A percentile compares a stretch with the other conserved stretches of the same genome.
Evolutionary conservation across 2,888 invertebrate genomes (phyloP).

Genomic region (Emesis furor): DNA sequence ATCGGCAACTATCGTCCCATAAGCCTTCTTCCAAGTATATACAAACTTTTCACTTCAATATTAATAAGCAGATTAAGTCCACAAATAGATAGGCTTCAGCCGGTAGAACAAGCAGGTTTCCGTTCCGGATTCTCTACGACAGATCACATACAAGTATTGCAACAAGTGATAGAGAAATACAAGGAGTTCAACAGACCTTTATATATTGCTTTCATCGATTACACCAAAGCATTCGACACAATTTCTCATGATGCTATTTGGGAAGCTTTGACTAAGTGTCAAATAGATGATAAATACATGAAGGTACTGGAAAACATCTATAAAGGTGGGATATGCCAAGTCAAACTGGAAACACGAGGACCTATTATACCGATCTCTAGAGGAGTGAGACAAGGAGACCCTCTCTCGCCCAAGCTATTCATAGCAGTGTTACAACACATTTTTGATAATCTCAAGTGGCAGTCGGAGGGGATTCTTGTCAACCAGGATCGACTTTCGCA

Average conservation of each 20-base stretch:
- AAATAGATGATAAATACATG: constrained; percentile 26
- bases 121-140: constrained; percentile 32
- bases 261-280: constrained; percentile 38
- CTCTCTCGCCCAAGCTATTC: too few species aligned
- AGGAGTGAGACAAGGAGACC: too few species aligned
- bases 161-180: constrained; percentile 34
- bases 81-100: constrained; percentile 30
- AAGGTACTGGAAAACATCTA: constrained; percentile 22
- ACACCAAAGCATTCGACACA: constrained; percentile 26
- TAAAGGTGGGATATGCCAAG: too few species aligned
- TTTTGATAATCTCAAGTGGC: too few species aligned
- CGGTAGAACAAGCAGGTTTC: constrained; percentile 30
- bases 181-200: constrained; percentile 18
- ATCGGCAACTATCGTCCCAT: constrained; percentile 49
- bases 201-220: too few species aligned
- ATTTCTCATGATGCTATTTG: constrained; percentile 39
- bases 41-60: constrained; percentile 42
- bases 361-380: too few species aligned
- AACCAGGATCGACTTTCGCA: not conserved
- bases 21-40: constrained; percentile 41
- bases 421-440: too few species aligned
- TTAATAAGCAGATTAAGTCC: constrained; percentile 19
- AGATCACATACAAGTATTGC: constrained; percentile 34
- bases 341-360: too few species aligned
- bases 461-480: too few species aligned